phyloP scores from a whole-genome alignment of 1,140 invertebrate species.

The Drosophila subpulchrella region DNA sequence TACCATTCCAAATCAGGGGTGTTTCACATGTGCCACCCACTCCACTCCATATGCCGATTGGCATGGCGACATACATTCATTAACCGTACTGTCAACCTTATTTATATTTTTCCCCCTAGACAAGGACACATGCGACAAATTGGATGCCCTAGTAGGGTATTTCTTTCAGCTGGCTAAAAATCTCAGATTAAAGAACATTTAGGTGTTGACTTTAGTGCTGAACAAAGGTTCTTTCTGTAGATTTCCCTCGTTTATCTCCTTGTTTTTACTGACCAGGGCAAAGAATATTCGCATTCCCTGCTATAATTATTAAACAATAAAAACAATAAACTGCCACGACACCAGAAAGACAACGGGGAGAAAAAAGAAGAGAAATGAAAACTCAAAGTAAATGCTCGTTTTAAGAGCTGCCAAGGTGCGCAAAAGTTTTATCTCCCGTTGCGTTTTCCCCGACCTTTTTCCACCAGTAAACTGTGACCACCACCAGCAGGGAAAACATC shows the following conservation, averaged over 20 bases:
- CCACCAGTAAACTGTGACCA: slow-evolving; percentile 62
- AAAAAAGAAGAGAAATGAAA: slow-evolving; percentile 24
- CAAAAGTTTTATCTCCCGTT: slow-evolving; percentile 69
- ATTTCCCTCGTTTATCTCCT: slow-evolving; percentile 23
- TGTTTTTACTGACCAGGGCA: slow-evolving; percentile 51
- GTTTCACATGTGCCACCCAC: slow-evolving; percentile 14
- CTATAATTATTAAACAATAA: slow-evolving; percentile 81
- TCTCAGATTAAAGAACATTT: slow-evolving; percentile 37
- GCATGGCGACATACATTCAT: slow-evolving; percentile 51
- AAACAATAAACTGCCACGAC: slow-evolving; percentile 79
- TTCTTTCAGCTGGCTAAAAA: slow-evolving; percentile 20
- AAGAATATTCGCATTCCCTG: slow-evolving; percentile 50
- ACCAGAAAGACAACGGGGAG: slow-evolving; percentile 25
- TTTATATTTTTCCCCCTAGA: neutral
- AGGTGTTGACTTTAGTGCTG: slow-evolving; percentile 34
- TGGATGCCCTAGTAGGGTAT: slow-evolving; percentile 21
- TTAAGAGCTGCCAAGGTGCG: slow-evolving; percentile 56
- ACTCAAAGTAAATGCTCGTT: slow-evolving; percentile 34
- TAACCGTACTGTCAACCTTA: slow-evolving; percentile 35
- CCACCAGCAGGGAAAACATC: slow-evolving; percentile 69
- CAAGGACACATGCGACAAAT: slow-evolving; percentile 31
- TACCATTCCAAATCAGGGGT: slow-evolving; percentile 4
- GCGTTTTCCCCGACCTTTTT: slow-evolving; percentile 35
- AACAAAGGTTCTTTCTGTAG: slow-evolving; percentile 60
- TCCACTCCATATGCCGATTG: slow-evolving; percentile 8